Percentiles rank a stretch among this genome's conserved stretches.
phyloP scores from a whole-genome alignment of 37 sponge, comb jelly and placozoan genomes.

The Halichondria panicea region DNA sequence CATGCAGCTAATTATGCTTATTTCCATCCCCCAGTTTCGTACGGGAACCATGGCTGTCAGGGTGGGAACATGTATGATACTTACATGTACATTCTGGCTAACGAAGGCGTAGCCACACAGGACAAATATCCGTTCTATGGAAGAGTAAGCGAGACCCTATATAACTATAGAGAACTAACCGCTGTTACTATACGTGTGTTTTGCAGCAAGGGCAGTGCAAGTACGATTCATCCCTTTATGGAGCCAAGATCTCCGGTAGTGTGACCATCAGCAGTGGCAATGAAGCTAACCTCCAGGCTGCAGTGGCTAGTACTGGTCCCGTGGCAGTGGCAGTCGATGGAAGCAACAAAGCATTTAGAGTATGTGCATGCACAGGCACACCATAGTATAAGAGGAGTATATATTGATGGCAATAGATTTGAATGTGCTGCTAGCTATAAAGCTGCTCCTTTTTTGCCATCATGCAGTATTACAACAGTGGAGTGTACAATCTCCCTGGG shows the following conservation, averaged over 20 bases:
- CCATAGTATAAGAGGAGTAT: neutral
- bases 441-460: neutral
- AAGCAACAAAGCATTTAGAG: conserved; percentile 50
- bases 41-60: conserved; percentile 83
- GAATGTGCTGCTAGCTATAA: too few relatives aligned
- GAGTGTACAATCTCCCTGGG: conserved; percentile 39
- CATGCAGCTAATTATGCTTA: neutral
- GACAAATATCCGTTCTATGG: conserved; percentile 69
- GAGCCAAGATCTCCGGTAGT: conserved; percentile 39
- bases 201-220: conserved; percentile 43
- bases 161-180: neutral
- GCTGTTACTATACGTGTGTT: neutral
- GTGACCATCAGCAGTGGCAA: conserved; percentile 12
- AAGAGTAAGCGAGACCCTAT: conserved; percentile 28
- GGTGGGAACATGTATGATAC: conserved; percentile 80
- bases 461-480: conserved; percentile 49
- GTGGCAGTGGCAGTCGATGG: conserved; percentile 50
- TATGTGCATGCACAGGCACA: neutral
- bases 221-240: neutral
- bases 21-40: conserved; percentile 23
- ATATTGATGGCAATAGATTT: neutral
- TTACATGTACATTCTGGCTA: conserved; percentile 68
- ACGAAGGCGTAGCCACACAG: conserved; percentile 76
- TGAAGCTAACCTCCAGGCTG: conserved; percentile 37
- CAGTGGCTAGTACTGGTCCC: conserved; percentile 47